Conservation (phyloP, 1,140 invertebrate genomes). For the Pissodes strobi region DNA sequence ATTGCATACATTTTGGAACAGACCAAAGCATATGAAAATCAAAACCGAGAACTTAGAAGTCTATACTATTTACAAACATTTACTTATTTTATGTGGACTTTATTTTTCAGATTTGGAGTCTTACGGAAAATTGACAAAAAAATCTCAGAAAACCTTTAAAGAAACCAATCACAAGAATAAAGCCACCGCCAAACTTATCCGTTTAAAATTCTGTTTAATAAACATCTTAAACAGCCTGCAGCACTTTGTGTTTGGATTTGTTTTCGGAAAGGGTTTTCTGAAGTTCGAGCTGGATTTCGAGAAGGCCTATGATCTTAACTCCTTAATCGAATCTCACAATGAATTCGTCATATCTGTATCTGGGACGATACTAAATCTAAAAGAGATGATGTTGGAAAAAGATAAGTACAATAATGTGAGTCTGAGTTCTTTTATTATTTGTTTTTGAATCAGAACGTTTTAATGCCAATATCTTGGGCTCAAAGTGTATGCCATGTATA, state of each 20-base stretch:
- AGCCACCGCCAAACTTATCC: slow-evolving; percentile 57
- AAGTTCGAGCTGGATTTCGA: slow-evolving; percentile 49
- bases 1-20: no score
- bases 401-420: slow-evolving; percentile 38
- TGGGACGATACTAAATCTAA: slow-evolving; percentile 27
- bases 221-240: slow-evolving; percentile 67
- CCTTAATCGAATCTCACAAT: slow-evolving; percentile 43
- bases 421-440: no score
- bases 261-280: slow-evolving; percentile 52
- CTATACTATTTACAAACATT: no score
- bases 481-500: no score
- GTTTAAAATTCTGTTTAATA: slow-evolving; percentile 64
- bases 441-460: no score
- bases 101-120: slow-evolving; percentile 40
- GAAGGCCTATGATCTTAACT: slow-evolving; percentile 47
- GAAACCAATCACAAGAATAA: slow-evolving; percentile 8
- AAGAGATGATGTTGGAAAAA: slow-evolving; percentile 20
- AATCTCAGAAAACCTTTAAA: slow-evolving; percentile 11
- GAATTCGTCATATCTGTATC: slow-evolving; percentile 42
- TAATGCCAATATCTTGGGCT: no score
- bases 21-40: no score
- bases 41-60: no score
- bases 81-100: no score
- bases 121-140: slow-evolving; percentile 20
- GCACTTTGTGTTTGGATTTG: slow-evolving; percentile 65